Base-by-base conservation (phyloP, 2,888 invertebrate species). In the Andrena camellia region DNA sequence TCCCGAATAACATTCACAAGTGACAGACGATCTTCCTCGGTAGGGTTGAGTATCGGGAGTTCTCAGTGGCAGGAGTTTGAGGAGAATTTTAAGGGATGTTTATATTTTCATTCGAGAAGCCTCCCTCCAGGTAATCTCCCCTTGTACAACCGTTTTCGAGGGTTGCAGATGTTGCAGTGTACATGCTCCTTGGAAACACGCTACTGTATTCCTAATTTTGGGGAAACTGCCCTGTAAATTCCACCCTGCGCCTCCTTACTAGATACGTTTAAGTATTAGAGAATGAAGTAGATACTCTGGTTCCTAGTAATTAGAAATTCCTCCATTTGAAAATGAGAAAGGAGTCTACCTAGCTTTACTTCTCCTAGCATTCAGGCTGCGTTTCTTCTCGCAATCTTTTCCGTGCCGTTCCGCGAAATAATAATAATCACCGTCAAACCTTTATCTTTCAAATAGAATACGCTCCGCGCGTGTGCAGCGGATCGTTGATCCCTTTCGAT, bases 401-500 rank as follows among this genome's bases (percentile, higher is more conserved):
- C 52, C 17, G 10, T 13, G 2, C 10, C 23, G n/a, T 8, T 13
- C 10, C 17, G 4, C 50, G 23, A 62, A 66, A 29, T 35, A 74
- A 74, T 60, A 60, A 74, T 68, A 33, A 69, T 60, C 23, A 26
- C 8, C 13, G 13, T 0, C 26, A 8, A 23, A 6, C 62, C 8
- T 8, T 42, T 67, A 20, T 31, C 31, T 62, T 50, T 29, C 66
- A 60, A 50, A 48, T n/a, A 23, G 67, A 33, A 23, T 6, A 63
- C 20, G 50, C 29, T 64, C 7, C 7, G 17, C n/a, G 54, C 48
- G 68, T 54, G 35, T 54, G 33, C 57, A 26, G 33, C 29, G 5
- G 23, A 48, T 35, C 33, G 42, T 71, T 26, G 71, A 78, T 78
- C 42, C 52, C 3, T 5, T 29, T 7, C 23, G 63, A 70, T 62